Evolutionary conservation across 1,140 invertebrate genomes (phyloP).

Genomic region (Hormaphis cornu): DNA sequence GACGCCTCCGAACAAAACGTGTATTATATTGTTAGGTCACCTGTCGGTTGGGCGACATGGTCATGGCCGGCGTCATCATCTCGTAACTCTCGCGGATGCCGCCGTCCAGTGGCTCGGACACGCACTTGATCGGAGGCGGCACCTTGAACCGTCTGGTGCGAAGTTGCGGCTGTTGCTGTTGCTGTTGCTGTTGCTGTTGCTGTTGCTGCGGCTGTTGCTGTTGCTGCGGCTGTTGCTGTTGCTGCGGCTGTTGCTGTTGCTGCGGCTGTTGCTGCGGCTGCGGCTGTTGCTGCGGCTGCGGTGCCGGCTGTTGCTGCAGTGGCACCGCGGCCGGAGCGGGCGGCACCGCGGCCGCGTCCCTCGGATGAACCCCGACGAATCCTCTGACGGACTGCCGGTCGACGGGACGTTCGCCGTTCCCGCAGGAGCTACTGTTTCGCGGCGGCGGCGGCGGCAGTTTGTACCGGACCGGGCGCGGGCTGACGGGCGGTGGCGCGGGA

Average conservation of each 20-base stretch:
- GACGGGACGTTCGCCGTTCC: background rate
- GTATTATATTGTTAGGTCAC: slow-evolving; percentile 37
- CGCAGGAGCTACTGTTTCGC: background rate
- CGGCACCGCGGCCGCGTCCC: slow-evolving; percentile 34
- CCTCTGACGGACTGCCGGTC: background rate
- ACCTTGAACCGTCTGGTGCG: slow-evolving; percentile 38
- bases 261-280: slow-evolving; percentile 32
- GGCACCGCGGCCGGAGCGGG: background rate
- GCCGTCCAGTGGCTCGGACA: slow-evolving; percentile 31
- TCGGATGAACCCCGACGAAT: slow-evolving; percentile 41
- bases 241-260: background rate
- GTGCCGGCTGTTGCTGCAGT: slow-evolving; percentile 34
- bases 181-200: background rate
- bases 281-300: slow-evolving; percentile 36
- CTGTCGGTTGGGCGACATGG: slow-evolving; percentile 48
- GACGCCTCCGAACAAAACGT: too few relatives aligned
- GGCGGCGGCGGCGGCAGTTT: slow-evolving; percentile 40
- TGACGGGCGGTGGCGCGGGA: slow-evolving; percentile 20
- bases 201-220: slow-evolving; percentile 34
- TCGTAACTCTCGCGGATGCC: slow-evolving; percentile 22
- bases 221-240: slow-evolving; percentile 34
- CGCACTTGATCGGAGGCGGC: slow-evolving; percentile 42
- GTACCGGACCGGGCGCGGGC: slow-evolving; percentile 33
- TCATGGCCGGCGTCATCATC: slow-evolving; percentile 43
- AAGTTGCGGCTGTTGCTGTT: slow-evolving; percentile 28